Conservation (phyloP, 2,888 invertebrate genomes). For the Catotricha subobsoleta region DNA sequence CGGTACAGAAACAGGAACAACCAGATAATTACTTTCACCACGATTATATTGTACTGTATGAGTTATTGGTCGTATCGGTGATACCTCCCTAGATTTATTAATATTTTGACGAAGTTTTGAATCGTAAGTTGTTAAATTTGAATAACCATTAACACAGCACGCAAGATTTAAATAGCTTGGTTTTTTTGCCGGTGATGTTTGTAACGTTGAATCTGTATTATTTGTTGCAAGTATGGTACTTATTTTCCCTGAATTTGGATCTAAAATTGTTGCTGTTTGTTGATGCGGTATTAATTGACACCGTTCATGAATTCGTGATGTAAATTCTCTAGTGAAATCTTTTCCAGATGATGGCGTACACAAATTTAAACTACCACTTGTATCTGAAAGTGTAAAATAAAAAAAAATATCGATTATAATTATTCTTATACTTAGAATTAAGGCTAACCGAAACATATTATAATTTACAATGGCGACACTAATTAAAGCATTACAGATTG, state of each 20-base stretch:
- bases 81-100: constrained; percentile 51
- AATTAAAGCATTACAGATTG: too few relatives aligned
- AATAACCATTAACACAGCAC: constrained; percentile 80
- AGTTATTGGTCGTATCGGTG: constrained; percentile 43
- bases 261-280: constrained; percentile 16
- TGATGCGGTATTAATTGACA: constrained; percentile 20
- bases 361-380: constrained; percentile 43
- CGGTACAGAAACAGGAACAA: constrained; percentile 28
- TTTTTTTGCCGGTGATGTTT: constrained; percentile 34
- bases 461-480: too few relatives aligned
- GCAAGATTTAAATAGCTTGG: constrained; percentile 79
- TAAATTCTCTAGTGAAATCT: constrained; percentile 39
- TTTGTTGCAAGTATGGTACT: constrained; percentile 19
- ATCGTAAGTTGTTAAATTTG: constrained; percentile 71
- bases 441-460: too few relatives aligned
- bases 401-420: too few relatives aligned
- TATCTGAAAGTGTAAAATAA: too few relatives aligned
- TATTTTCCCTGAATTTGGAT: constrained; percentile 21
- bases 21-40: constrained; percentile 36
- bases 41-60: constrained; percentile 31
- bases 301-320: constrained; percentile 39
- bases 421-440: too few relatives aligned
- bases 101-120: constrained; percentile 58
- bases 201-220: background rate
- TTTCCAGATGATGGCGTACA: constrained; percentile 41